These are phyloP conservation scores for Chrysolina oricalcia DNA, from an alignment of 2,888 invertebrate genomes.

Conservation along the genomic window DNA sequence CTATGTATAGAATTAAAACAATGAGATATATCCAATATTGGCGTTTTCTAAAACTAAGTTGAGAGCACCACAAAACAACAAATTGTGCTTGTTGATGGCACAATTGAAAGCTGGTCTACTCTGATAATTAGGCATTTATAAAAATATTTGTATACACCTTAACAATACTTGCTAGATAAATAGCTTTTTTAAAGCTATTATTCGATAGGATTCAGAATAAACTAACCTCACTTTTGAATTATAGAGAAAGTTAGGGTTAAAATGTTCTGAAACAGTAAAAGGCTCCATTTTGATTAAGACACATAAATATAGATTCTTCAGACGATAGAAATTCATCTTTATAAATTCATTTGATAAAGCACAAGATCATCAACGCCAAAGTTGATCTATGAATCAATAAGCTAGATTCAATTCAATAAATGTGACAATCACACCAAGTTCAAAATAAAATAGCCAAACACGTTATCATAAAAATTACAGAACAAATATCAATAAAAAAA, in stretches of 20 bases:
- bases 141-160: conserved; percentile 5
- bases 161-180: background rate
- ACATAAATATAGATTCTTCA: background rate
- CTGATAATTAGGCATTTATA: background rate
- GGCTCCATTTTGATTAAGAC: background rate
- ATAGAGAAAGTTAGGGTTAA: background rate
- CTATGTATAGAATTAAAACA: background rate
- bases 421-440: too few species aligned
- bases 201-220: background rate
- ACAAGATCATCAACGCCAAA: too few species aligned
- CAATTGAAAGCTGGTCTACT: background rate
- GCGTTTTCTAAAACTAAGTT: background rate
- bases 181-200: background rate
- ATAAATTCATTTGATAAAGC: too few species aligned
- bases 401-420: too few species aligned
- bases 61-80: background rate
- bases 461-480: too few species aligned
- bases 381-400: too few species aligned
- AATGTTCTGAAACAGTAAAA: background rate
- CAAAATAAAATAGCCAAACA: too few species aligned
- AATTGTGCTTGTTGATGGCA: background rate
- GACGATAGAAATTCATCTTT: background rate
- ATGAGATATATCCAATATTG: background rate
- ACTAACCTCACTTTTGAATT: background rate
- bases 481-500: too few species aligned